Base-by-base conservation (phyloP, 2,888 invertebrate genomes). In the Laothoe populi region DNA sequence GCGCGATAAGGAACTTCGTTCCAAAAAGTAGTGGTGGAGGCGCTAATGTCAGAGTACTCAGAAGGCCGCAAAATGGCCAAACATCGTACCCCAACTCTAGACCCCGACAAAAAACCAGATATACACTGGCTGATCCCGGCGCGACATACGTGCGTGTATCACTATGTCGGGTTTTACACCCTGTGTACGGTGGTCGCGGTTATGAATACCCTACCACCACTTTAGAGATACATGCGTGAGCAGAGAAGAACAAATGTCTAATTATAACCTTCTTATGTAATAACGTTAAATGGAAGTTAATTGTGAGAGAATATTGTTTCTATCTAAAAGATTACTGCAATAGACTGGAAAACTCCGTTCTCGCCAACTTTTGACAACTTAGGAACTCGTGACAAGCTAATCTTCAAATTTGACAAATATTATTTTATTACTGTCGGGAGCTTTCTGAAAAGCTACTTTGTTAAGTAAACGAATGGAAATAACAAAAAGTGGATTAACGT, bases 371-470 rank as follows among this genome's bases (percentile, higher is more conserved):
- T 16, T 49, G 35, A 35, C 35, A 53, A 53, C 35, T 53, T 53
- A 31, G 2, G 19, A 53, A 53, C 53, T 53, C 53, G 16, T 53
- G 53, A 53, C 53, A 53, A 53, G 53, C 53, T 53, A 19, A 53
- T 31, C 53, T 53, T 53, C 53, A 19, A 53, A 53, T 53, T 53
- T 53, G 53, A 53, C 53, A 53, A 53, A 53, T 53, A 3, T 53
- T 53, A 53, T 35, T 53, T 53, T 53, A 53, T 48, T 48, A 48
- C 35, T 53, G 53, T 53, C 53, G 53, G 10, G 19, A 35, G 35
- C 16, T 53, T 53, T 35, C 35, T 19, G 16, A 5, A 35, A 53
- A 16, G 49, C 16, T 11, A 10, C 53, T 53, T 31, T 53, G 19
- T 31, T 19, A 35, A 53, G 19, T 53, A 35, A 35, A 53, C 19